phyloP scores from a whole-genome alignment of 2,113 vertebrate species.

The Typhlomys cinereus region DNA sequence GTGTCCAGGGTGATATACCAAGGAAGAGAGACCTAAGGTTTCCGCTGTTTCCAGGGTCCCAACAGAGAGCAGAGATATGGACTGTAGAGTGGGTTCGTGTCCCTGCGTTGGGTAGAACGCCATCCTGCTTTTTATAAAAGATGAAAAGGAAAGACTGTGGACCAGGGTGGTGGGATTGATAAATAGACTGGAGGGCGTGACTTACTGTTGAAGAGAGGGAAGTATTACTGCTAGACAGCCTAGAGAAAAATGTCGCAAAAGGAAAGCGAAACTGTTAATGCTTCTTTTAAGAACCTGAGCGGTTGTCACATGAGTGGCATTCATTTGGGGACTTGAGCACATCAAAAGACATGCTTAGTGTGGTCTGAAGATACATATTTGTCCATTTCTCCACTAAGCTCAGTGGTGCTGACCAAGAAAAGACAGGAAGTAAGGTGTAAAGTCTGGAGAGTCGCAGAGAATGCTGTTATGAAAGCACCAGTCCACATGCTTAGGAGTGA shows the following conservation, averaged over 20 bases:
- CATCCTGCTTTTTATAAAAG: slow-evolving; percentile 57
- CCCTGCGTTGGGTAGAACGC: slow-evolving; percentile 35
- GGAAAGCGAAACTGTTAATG: slow-evolving; percentile 67
- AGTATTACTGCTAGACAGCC: slow-evolving; percentile 68
- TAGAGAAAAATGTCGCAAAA: slow-evolving; percentile 57
- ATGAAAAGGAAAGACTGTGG: slow-evolving; percentile 51
- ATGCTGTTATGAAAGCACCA: slow-evolving; percentile 63
- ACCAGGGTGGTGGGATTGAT: slow-evolving; percentile 40
- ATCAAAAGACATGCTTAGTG: slow-evolving; percentile 65
- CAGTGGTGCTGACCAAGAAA: slow-evolving; percentile 67
- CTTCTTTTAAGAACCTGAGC: slow-evolving; percentile 66
- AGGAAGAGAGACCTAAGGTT: slow-evolving; percentile 24
- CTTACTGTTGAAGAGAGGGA: slow-evolving; percentile 56
- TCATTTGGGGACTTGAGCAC: slow-evolving; percentile 62
- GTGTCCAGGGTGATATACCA: not conserved
- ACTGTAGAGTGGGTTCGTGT: not conserved
- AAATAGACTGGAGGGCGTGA: slow-evolving; percentile 71
- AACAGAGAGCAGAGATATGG: not conserved
- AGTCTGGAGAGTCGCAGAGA: slow-evolving; percentile 66
- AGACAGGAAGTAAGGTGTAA: slow-evolving; percentile 62
- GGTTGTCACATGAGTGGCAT: slow-evolving; percentile 63
- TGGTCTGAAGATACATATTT: slow-evolving; percentile 62
- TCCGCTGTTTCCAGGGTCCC: not conserved
- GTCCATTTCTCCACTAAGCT: slow-evolving; percentile 62
- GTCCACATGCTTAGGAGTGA: slow-evolving; percentile 61